Conservation (phyloP, 1,140 invertebrate genomes). For the Atta texana region DNA sequence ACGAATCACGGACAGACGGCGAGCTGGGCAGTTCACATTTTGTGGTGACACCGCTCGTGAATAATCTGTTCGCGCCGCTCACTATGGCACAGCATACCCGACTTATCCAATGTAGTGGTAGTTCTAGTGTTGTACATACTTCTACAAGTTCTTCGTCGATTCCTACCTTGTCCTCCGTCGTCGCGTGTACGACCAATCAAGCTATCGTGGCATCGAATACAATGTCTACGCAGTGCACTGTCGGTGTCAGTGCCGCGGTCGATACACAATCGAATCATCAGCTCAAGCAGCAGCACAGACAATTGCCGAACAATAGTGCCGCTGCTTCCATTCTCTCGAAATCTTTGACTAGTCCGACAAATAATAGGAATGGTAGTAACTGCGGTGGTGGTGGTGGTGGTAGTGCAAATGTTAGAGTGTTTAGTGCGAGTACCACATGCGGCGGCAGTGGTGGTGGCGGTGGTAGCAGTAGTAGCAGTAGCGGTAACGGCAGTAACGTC, state of each 20-base stretch:
- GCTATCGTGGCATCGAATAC: conserved; percentile 55
- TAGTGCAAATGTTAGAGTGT: conserved; percentile 76
- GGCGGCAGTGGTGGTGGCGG: conserved; percentile 30
- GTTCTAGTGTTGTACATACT: conserved; percentile 80
- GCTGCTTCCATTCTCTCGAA: conserved; percentile 83
- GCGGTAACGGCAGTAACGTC: conserved; percentile 63
- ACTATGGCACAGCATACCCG: conserved; percentile 70
- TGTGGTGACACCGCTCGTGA: conserved; percentile 76
- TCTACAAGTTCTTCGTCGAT: conserved; percentile 72
- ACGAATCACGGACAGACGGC: conserved; percentile 80
- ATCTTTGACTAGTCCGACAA: conserved; percentile 84
- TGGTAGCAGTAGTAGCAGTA: conserved; percentile 56
- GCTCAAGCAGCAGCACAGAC: conserved; percentile 78
- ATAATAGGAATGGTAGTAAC: conserved; percentile 78
- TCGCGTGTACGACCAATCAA: conserved; percentile 66
- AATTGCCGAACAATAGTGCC: conserved; percentile 80
- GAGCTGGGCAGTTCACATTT: conserved; percentile 83
- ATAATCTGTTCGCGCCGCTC: conserved; percentile 75
- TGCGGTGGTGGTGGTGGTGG: conserved; percentile 44
- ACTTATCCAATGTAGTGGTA: conserved; percentile 81
- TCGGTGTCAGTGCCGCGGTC: conserved; percentile 58
- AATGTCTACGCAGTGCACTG: conserved; percentile 73
- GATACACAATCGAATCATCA: conserved; percentile 76
- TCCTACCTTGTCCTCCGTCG: conserved; percentile 59
- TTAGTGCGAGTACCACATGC: conserved; percentile 68